Base-by-base conservation (phyloP, 2,888 invertebrate species). In the Andrena marginata region DNA sequence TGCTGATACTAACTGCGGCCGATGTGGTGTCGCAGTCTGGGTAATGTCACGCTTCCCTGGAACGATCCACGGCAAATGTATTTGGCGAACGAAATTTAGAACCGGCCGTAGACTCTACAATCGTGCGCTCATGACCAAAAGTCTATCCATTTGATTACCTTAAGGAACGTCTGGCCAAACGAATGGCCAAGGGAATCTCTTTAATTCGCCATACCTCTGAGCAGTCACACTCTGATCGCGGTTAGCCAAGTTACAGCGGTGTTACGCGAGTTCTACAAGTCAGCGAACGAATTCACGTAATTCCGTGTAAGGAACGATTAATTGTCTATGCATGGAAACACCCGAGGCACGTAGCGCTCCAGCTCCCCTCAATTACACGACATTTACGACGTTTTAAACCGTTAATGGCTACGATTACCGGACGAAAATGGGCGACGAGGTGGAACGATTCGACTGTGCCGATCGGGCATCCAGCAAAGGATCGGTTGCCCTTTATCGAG, bases 1-100 rank as follows among this genome's bases (percentile, higher is more conserved):
- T 67, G 64, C 77, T 48, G n/a, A 63, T 67, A 29, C 64, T 70
- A 80, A 77, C 81, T 76, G 71, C 51, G 42, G 64, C 29, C 70
- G 49, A 35, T 48, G 33, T n/a, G 16, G 48, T 29, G 49, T 35
- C n/a, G 16, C 31, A n/a, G 49, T 31, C 31, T 23, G 48, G 7
- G 20, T 35, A 65, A 79, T 42, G 49, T 51, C 69, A 16, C 59
- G 78, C 60, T 79, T 42, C 35, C 59, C 31, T 6, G 59, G 23
- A 65, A 64, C 31, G 49, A 48, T 20, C 48, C 26, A 35, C 77
- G 63, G 56, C 6, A 8, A 33, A 8, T 10, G 29, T 29, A 31
- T 29, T 33, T 6, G 16, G 1, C 77, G 7, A 64, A n/a, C 10
- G 59, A 64, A 29, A 73, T 35, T 70, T 42, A 8, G 16, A 42